Evolutionary conservation across 2,888 invertebrate genomes (phyloP), one percentile per base, ranked within the genome.

Genomic region (Dermolepida albohirtum): DNA sequence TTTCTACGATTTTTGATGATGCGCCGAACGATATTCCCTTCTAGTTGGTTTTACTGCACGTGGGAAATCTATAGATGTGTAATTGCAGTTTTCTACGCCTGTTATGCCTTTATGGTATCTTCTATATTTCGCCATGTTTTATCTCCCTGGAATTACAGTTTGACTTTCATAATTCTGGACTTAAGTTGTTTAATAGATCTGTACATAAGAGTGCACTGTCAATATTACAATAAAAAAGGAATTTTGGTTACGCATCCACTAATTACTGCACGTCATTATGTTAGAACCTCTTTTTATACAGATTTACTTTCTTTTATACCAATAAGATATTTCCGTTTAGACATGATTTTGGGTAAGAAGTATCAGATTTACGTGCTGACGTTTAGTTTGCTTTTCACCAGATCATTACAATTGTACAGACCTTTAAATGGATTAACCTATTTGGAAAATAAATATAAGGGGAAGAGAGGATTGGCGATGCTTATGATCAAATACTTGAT

Each of bases 211-310:
- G 55, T 76, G 34, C 76, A 76, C 39, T 70, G 74, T 22, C 74
- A 75, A 27, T 77, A 74, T 59, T 76, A 76, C 59, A 73, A 76
- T 29, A 63, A 68, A 17, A 71, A 71, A 66, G 74, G 74, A 4
- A 70, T 77, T 29, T 66, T 76, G 40, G 71, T 77, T 10, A 71
- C 70, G 0, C 72, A 74, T 69, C 74, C 74, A 4, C 52, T 69
- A 41, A 69, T 67, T 1, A 77, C 77, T 4, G 71, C 74, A 0
- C 69, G 54, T n/a, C 64, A 74, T 66, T 77, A 77, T 54, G 6
- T 77, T 12, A 50, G 69, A 5, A 70, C 69, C 14, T 71, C 72
- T 8, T 72, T 76, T 27, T 11, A 49, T 0, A 40, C 65, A n/a
- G 71, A 71, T 43, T 16, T 52, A 2, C 16, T 65, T 8, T 49